Percentiles rank a stretch among this genome's conserved stretches.
Evolutionary conservation across 2,797 vertebrate species (phyloP).

Genomic region (Geotria australis): DNA sequence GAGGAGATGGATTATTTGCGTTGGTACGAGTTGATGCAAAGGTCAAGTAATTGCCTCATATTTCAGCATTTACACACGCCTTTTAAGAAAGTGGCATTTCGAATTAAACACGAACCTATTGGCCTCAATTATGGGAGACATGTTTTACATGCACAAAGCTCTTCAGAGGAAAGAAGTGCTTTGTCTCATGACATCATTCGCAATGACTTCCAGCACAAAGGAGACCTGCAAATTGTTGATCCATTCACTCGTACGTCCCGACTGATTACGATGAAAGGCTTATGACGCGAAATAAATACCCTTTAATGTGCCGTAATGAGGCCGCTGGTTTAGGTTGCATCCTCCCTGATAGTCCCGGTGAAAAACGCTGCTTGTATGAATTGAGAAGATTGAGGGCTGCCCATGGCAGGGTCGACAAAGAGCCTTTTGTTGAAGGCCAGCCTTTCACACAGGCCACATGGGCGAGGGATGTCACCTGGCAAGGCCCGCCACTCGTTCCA

Average conservation of each 20-base stretch:
- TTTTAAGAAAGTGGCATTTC: too few species aligned
- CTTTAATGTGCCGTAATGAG: neutral
- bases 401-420: neutral
- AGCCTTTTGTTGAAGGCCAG: neutral
- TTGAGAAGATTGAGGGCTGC: neutral
- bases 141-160: too few species aligned
- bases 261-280: neutral
- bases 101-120: too few species aligned
- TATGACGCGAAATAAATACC: neutral
- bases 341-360: neutral
- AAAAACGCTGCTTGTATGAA: neutral
- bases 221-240: neutral
- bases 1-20: too few species aligned
- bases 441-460: neutral
- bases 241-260: neutral
- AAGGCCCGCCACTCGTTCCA: neutral
- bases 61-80: too few species aligned
- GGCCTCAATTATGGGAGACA: too few species aligned
- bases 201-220: too few species aligned
- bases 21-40: too few species aligned
- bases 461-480: neutral
- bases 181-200: too few species aligned
- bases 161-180: too few species aligned
- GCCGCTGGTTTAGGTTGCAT: neutral
- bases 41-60: too few species aligned